These are phyloP conservation scores for Cliona cf. orientalis DNA, from an alignment of 37 sponge, comb jelly and placozoan species.

Conservation along the genomic window DNA sequence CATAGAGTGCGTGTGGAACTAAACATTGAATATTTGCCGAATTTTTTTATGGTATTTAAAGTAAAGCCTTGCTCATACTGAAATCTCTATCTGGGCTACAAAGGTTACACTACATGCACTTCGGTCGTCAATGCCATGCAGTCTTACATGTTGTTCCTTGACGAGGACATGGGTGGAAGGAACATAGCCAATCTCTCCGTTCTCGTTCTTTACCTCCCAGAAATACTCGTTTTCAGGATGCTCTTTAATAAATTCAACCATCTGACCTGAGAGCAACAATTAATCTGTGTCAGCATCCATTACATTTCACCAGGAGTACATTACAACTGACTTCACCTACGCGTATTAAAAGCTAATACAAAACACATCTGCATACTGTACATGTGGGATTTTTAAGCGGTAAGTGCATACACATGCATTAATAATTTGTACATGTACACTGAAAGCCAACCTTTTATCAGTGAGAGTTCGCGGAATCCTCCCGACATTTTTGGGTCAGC, in stretches of 20 bases:
- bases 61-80: no score
- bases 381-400: no score
- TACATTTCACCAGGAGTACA: not conserved
- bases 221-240: conserved; percentile 72
- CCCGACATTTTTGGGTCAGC: conserved; percentile 60
- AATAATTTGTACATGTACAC: no score
- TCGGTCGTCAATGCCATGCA: no score
- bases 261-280: conserved; percentile 56
- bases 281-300: not conserved
- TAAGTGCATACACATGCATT: no score
- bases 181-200: conserved; percentile 62
- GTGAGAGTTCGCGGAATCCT: conserved; percentile 59
- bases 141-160: conserved; percentile 31
- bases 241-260: conserved; percentile 44
- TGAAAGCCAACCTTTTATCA: conserved; percentile 69
- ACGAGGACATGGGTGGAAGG: conserved; percentile 67
- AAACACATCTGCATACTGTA: no score
- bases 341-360: not conserved
- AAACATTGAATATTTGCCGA: no score
- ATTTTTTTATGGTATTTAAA: no score
- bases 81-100: no score
- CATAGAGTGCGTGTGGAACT: no score
- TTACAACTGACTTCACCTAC: not conserved
- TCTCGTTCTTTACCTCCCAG: conserved; percentile 69
- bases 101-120: no score